A percentile compares a stretch with the other conserved stretches of the same genome.
phyloP scores from a whole-genome alignment of 2,888 invertebrate genomes.

The Melipona beecheii region DNA sequence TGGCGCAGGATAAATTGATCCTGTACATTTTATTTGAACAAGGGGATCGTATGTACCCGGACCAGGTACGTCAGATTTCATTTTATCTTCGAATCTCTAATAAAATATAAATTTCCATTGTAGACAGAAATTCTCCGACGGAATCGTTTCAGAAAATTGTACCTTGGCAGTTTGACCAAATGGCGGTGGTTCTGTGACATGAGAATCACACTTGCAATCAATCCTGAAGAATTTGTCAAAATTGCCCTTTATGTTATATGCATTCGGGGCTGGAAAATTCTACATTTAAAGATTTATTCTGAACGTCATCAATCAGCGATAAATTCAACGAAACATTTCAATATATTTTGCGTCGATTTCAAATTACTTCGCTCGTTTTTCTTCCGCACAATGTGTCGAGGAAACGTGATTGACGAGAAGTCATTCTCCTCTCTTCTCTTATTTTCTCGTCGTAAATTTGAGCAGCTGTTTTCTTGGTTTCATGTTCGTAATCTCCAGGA shows the following conservation, averaged over 20 bases:
- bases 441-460: constrained; percentile 61
- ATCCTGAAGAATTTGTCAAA: constrained; percentile 60
- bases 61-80: constrained; percentile 40
- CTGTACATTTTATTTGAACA: constrained; percentile 16
- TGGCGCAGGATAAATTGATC: constrained; percentile 45
- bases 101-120: background rate
- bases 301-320: background rate
- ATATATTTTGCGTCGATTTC: background rate
- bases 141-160: background rate
- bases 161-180: constrained; percentile 56
- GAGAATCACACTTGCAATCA: constrained; percentile 61
- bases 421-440: constrained; percentile 63
- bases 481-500: constrained; percentile 69
- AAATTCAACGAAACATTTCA: constrained; percentile 8
- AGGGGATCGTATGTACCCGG: constrained; percentile 49
- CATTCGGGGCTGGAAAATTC: constrained; percentile 71
- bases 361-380: constrained; percentile 68
- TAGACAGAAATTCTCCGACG: too few species aligned
- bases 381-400: constrained; percentile 65
- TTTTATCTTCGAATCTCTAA: constrained; percentile 49
- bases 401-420: constrained; percentile 64
- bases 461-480: constrained; percentile 46
- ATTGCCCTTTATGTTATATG: constrained; percentile 62
- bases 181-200: constrained; percentile 27
- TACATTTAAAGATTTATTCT: constrained; percentile 36